Evolutionary conservation across 2,113 vertebrate genomes (phyloP), one percentile per base, ranked within the genome.

Genomic region (Spermophilus dauricus): DNA sequence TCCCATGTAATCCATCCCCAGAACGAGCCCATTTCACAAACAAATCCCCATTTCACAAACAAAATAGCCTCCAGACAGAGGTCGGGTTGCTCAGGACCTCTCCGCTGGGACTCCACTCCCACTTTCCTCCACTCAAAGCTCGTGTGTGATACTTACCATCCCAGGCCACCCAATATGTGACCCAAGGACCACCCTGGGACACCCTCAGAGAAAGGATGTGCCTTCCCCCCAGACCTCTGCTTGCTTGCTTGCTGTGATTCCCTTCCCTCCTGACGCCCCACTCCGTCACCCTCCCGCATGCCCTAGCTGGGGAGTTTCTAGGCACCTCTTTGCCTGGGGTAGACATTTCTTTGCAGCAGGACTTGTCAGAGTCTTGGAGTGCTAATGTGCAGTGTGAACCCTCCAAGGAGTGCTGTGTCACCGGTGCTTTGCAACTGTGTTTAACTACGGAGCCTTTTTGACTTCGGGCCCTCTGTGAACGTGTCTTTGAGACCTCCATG

Each of bases 361-460:
- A n/a, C 63, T 58, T 78, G 53, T 86, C 86, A 48, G 97, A 72
- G 26, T 20, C 89, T 90, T 81, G 12, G 26, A 8, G 65, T 48
- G 80, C 80, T 10, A 3, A 1, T 5, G 34, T 6, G 56, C 65
- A 3, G 53, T 1, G 2, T 18, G 75, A 65, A 8, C 3, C 42
- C 30, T 42, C 45, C n/a, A 18, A 20, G 45, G 20, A 76, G 86
- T n/a, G 2, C 0, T 0, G 13, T 14, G 0, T 7, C 5, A 0
- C 3, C n/a, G 17, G 8, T 14, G 34, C 48, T 69, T 87, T 83
- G 37, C 37, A 13, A 0, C 51, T 22, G 58, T 14, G 2, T 85
- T 34, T 30, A 12, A 28, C n/a, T 12, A 11, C 2, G 4, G 85
- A 75, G n/a, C 8, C 26, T 14, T 69, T 51, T 20, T 16, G 26